Evolutionary conservation across 1,140 invertebrate species (phyloP).

Genomic region (Lepidurus apus): DNA sequence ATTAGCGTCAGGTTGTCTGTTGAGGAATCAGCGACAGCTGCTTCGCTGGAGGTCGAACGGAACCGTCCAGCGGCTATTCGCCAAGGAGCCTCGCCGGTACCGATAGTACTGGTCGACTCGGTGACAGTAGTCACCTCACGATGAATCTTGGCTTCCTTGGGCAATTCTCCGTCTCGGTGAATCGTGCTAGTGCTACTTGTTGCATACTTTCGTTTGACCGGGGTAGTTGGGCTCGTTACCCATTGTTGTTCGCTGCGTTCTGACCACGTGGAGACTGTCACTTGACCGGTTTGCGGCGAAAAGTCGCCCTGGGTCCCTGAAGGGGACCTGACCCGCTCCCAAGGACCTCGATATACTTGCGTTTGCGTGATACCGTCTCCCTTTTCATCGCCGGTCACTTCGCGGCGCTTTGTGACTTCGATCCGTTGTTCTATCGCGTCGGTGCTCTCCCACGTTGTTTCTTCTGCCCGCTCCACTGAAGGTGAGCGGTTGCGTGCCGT

Average conservation of each 20-base stretch:
- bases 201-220: neutral
- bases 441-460: neutral
- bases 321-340: neutral
- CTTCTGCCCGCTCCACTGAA: neutral
- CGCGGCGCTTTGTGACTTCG: neutral
- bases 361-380: neutral
- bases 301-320: neutral
- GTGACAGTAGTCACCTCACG: neutral
- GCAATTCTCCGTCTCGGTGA: neutral
- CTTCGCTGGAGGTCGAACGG: slow-evolving; percentile 12
- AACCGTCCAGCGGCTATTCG: neutral
- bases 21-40: neutral
- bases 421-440: neutral
- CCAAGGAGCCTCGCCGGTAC: slow-evolving; percentile 14
- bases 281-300: neutral
- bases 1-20: neutral
- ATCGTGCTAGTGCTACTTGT: neutral
- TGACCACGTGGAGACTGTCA: neutral
- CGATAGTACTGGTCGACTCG: neutral
- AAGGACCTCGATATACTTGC: neutral
- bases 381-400: neutral
- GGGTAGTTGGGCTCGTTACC: neutral
- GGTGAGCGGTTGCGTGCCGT: slow-evolving; percentile 24
- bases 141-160: neutral
- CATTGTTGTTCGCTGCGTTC: neutral